Percentiles rank a stretch among this genome's conserved stretches.
phyloP scores from a whole-genome alignment of 2,113 vertebrate species.

The Hippocampus mohnikei region DNA sequence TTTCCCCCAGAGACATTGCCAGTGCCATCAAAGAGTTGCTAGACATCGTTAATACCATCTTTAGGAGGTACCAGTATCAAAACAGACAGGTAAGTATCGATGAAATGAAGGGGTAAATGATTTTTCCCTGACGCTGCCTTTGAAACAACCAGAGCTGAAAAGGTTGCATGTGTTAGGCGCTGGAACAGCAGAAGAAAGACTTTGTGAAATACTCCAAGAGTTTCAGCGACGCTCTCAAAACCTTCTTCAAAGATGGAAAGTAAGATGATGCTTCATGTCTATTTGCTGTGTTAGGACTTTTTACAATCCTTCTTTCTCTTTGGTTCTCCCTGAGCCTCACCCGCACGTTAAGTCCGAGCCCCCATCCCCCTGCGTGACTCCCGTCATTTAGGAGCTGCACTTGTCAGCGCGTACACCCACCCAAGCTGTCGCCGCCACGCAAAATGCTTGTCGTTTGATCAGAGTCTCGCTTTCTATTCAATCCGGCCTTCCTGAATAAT shows the following conservation, averaged over 20 bases:
- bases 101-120: neutral
- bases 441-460: slow-evolving; percentile 57
- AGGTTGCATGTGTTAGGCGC: slow-evolving; percentile 72
- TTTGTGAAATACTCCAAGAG: slow-evolving; percentile 99
- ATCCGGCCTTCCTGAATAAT: slow-evolving; percentile 56
- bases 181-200: slow-evolving; percentile 98
- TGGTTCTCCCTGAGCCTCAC: slow-evolving; percentile 37
- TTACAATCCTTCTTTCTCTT: slow-evolving; percentile 71
- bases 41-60: slow-evolving; percentile 93
- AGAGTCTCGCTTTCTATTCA: slow-evolving; percentile 44
- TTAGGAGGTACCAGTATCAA: slow-evolving; percentile 93
- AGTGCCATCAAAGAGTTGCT: slow-evolving; percentile 97
- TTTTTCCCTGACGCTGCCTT: neutral
- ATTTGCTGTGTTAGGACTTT: slow-evolving; percentile 16
- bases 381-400: slow-evolving; percentile 9
- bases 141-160: slow-evolving; percentile 40
- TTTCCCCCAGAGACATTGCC: slow-evolving; percentile 82
- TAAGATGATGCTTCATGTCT: slow-evolving; percentile 67
- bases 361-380: neutral
- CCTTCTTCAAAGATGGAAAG: slow-evolving; percentile 98
- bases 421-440: slow-evolving; percentile 30
- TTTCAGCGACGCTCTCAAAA: slow-evolving; percentile 97
- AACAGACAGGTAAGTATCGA: slow-evolving; percentile 78
- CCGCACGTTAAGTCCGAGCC: slow-evolving; percentile 15
- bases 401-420: neutral